Evolutionary conservation across 2,888 invertebrate genomes (phyloP).

Genomic region (Orgyia antiqua): DNA sequence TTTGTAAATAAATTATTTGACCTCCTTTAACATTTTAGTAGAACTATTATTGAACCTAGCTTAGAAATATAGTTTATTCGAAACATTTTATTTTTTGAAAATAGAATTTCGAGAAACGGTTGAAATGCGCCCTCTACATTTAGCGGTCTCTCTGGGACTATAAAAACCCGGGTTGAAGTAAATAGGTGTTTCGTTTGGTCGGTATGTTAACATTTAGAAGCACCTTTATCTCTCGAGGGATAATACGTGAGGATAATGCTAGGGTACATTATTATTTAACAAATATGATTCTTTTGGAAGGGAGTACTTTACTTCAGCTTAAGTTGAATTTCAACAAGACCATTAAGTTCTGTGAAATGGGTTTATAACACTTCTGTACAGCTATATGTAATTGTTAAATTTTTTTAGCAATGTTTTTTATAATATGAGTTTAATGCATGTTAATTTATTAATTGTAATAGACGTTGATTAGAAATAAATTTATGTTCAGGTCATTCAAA

Average conservation of each 20-base stretch:
- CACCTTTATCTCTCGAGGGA: constrained; percentile 29
- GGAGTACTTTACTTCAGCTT: no score
- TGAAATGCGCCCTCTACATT: constrained; percentile 20
- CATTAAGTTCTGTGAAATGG: not conserved
- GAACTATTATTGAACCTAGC: no score
- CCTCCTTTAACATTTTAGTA: no score
- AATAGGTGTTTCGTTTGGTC: constrained; percentile 30
- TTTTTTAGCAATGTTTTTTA: no score
- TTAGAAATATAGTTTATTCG: no score
- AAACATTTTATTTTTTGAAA: constrained; percentile 2
- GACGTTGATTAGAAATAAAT: no score
- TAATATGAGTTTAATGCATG: no score
- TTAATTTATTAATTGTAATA: no score
- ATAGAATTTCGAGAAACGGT: constrained; percentile 21
- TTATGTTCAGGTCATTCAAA: no score
- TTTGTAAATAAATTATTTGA: no score
- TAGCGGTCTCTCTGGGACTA: constrained; percentile 16
- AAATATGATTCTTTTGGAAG: constrained; percentile 19
- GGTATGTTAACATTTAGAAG: constrained; percentile 31
- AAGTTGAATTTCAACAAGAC: constrained; percentile 6
- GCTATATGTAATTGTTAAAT: no score
- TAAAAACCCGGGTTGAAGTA: constrained; percentile 29
- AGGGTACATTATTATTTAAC: constrained; percentile 25
- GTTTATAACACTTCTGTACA: no score
- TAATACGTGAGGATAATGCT: constrained; percentile 30